Evolutionary conservation across 2,888 invertebrate species (phyloP), one percentile per base, ranked within the genome.

Genomic region (Morinoia aosen): DNA sequence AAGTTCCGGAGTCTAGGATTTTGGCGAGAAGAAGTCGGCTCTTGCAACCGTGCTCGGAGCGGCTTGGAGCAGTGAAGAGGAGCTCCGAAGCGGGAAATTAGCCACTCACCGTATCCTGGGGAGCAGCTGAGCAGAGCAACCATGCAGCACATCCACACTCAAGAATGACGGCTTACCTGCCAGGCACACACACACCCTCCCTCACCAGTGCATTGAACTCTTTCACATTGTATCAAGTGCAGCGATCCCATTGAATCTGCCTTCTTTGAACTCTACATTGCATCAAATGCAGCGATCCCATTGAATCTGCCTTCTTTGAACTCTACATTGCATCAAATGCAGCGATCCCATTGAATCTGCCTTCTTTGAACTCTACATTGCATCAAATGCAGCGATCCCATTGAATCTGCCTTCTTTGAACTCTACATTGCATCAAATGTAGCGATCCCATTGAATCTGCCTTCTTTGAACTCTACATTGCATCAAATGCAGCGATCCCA

Each of bases 61-160:
- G 76, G 76, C 76, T 25, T 33, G 16, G 25, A 76, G 25, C 16
- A 76, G 76, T 76, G 76, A 33, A 76, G 76, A 76, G 76, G 76
- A 16, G 19, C 76, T 76, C 33, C 33, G 76, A 76, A 76, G 76
- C 76, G 19, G 19, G 76, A 76, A 76, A 76, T 76, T 76, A 76
- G 76, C 25, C 76, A 76, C 76, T 76, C 76, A 76, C 76, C 76
- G 76, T 76, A 76, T 76, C 76, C 76, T 76, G 76, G 76, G 76
- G 8, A 76, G 76, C 8, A 76, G 76, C 33, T 76, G 76, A 76
- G 76, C 25, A 76, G 76, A 76, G 76, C 76, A 76, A 76, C 76
- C 76, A 76, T 76, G 76, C 76, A 76, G 76, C 76, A 76, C 76
- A 76, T 76, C 76, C 76, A 76, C 76, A 33, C 25, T 76, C 76